phyloP scores from a whole-genome alignment of 23 tunicate genomes.

The Phallusia fumigata region DNA sequence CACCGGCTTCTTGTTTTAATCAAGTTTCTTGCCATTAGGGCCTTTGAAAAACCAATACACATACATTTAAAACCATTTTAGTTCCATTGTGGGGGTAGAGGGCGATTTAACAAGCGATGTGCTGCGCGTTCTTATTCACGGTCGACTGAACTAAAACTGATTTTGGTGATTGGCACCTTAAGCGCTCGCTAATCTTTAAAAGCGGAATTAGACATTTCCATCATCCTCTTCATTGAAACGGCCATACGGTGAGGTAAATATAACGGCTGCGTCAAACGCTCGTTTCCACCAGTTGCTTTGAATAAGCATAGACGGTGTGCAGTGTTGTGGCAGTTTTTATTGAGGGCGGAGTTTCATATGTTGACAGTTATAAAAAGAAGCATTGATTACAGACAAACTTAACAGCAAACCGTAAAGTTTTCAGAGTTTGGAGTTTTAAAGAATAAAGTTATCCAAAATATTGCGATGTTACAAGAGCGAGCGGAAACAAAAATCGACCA shows the following conservation, averaged over 20 bases:
- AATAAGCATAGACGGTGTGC: not conserved
- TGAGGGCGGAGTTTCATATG: not conserved
- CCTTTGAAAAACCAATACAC: no score
- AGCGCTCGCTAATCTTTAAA: not conserved
- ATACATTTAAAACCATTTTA: no score
- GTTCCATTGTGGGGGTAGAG: no score
- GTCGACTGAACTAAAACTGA: not conserved
- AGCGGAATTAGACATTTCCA: not conserved
- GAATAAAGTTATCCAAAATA: no score
- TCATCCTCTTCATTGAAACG: not conserved
- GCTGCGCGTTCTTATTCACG: not conserved
- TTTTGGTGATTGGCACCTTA: conserved; percentile 6
- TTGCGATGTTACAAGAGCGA: not conserved
- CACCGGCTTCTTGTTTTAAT: no score
- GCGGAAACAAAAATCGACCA: conserved; percentile 2
- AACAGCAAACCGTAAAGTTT: no score
- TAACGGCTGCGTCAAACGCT: not conserved
- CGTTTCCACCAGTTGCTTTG: not conserved
- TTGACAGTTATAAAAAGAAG: not conserved
- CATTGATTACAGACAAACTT: no score
- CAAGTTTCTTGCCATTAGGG: no score
- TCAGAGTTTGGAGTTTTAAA: no score
- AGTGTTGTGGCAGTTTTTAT: not conserved
- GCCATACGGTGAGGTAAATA: not conserved
- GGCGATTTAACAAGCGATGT: no score